A percentile compares a stretch with the other conserved stretches of the same genome.
Conservation (phyloP, 2,797 vertebrate species). For the Pangasius larnaudii region DNA sequence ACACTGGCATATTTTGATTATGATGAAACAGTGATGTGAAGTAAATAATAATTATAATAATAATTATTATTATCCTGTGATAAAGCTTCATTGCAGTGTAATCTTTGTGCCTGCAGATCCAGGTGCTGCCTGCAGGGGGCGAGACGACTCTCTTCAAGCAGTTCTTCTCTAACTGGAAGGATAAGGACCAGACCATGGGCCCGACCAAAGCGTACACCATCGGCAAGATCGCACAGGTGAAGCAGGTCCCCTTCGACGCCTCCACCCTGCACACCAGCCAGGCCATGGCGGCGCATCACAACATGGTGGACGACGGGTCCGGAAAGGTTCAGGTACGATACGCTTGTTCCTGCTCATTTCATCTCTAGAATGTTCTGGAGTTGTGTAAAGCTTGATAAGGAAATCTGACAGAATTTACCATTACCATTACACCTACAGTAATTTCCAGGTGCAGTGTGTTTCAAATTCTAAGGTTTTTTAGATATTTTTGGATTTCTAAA, state of each 20-base stretch:
- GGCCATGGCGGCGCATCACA: conserved; percentile 77
- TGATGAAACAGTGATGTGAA: not conserved
- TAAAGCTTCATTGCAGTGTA: not conserved
- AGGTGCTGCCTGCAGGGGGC: conserved; percentile 69
- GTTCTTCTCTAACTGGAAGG: conserved; percentile 79
- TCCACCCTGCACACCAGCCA: conserved; percentile 69
- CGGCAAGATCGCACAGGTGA: conserved; percentile 67
- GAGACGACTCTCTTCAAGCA: conserved; percentile 78
- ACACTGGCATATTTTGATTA: not conserved
- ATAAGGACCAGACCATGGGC: conserved; percentile 72
- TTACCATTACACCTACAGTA: not conserved
- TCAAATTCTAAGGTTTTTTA: not conserved
- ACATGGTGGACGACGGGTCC: conserved; percentile 79
- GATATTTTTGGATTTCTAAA: not conserved
- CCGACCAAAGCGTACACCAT: conserved; percentile 62
- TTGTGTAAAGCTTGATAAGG: not conserved
- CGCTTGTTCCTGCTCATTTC: too few relatives aligned
- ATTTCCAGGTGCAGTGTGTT: not conserved
- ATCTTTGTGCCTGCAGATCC: conserved; percentile 62
- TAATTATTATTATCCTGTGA: not conserved
- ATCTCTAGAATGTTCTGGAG: not conserved
- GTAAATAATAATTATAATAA: not conserved
- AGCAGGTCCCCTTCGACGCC: conserved; percentile 75
- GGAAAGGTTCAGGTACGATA: conserved; percentile 72
- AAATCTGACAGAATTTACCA: not conserved